A percentile compares a stretch with the other conserved stretches of the same genome.
Evolutionary conservation across 2,888 invertebrate genomes (phyloP).

Genomic region (Emmelina monodactyla): DNA sequence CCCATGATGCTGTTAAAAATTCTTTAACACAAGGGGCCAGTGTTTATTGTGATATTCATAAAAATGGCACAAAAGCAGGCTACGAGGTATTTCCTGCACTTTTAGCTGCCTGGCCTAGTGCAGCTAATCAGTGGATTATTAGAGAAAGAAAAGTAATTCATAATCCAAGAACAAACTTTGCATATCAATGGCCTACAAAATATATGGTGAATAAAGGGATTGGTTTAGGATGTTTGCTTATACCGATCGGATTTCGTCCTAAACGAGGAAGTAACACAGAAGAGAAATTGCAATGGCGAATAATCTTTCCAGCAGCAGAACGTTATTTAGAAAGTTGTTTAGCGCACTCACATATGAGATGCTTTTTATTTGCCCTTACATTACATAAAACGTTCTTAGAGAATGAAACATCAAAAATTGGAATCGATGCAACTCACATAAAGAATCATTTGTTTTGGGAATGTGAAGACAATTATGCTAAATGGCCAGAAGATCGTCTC

Average conservation of each 20-base stretch:
- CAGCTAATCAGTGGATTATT: constrained; percentile 73
- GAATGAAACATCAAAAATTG: constrained; percentile 68
- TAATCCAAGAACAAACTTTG: constrained; percentile 65
- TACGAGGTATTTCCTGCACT: constrained; percentile 78
- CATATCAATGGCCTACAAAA: constrained; percentile 74
- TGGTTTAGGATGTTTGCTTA: constrained; percentile 72
- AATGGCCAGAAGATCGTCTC: constrained; percentile 77
- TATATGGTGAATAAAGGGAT: constrained; percentile 72
- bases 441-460: constrained; percentile 80
- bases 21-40: constrained; percentile 71
- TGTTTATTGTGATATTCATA: constrained; percentile 67
- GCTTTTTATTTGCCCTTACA: constrained; percentile 72
- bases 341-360: constrained; percentile 74
- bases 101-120: constrained; percentile 74
- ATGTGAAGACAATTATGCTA: constrained; percentile 74
- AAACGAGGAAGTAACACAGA: constrained; percentile 68
- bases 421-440: constrained; percentile 75
- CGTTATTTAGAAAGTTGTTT: constrained; percentile 76
- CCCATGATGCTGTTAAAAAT: constrained; percentile 53
- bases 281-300: constrained; percentile 78
- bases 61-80: constrained; percentile 42
- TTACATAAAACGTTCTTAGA: constrained; percentile 79
- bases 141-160: constrained; percentile 64
- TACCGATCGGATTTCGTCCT: constrained; percentile 74
- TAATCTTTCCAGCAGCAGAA: constrained; percentile 80